Conservation (phyloP, 2,797 vertebrate species). For the Mormyrops boulengeri region DNA sequence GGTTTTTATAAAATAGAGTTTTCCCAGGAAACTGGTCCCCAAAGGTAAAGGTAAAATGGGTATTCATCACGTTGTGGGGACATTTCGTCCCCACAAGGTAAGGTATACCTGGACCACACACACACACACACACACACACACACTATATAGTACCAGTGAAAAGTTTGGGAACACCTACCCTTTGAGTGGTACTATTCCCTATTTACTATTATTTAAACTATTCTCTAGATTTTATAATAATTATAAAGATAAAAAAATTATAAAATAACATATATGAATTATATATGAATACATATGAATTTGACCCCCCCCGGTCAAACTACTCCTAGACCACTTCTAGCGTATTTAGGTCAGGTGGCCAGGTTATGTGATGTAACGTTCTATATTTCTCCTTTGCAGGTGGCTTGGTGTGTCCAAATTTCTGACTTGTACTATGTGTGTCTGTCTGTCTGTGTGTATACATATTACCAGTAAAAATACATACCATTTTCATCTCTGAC, state of each 20-base stretch:
- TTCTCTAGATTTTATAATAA: not conserved
- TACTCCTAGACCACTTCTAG: not conserved
- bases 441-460: not conserved
- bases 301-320: not conserved
- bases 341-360: no score
- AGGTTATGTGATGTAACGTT: not conserved
- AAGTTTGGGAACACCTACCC: not conserved
- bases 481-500: conserved; percentile 94
- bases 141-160: not conserved
- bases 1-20: not conserved
- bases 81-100: not conserved
- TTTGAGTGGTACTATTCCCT: not conserved
- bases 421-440: not conserved
- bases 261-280: no score
- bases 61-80: not conserved
- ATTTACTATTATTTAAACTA: not conserved
- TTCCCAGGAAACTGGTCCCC: not conserved
- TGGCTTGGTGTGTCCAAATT: not conserved
- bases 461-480: conserved; percentile 37
- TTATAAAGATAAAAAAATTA: no score
- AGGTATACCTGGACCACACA: no score
- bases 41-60: not conserved
- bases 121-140: not conserved
- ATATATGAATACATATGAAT: no score
- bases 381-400: not conserved